phyloP scores from a whole-genome alignment of 1,140 invertebrate genomes.

The Aradophagus sp. region DNA sequence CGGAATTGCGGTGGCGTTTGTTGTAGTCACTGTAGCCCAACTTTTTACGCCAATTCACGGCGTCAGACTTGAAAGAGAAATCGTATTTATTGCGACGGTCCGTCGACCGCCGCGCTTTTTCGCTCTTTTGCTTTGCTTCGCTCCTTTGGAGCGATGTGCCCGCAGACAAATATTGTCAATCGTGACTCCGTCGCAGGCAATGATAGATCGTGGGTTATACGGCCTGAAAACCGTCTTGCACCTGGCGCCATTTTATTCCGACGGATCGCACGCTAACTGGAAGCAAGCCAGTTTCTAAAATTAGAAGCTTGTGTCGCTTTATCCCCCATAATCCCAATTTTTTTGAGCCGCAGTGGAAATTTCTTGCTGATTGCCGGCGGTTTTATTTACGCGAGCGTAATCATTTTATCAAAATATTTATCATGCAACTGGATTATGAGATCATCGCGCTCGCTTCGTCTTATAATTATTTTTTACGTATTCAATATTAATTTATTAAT shows the following conservation, averaged over 20 bases:
- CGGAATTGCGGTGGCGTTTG: conserved; percentile 1
- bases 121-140: conserved; percentile 2
- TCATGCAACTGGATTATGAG: no score
- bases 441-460: no score
- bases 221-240: conserved; percentile 30
- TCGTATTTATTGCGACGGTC: conserved; percentile 13
- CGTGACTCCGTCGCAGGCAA: no score
- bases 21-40: conserved; percentile 5
- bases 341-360: conserved; percentile 21
- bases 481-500: no score
- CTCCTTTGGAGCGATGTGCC: no score
- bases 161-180: no score
- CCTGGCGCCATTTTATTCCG: conserved; percentile 53
- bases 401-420: conserved; percentile 35
- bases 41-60: conserved; percentile 10
- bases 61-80: conserved; percentile 7
- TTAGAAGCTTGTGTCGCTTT: conserved; percentile 31
- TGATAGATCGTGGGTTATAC: not conserved
- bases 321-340: conserved; percentile 52
- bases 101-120: no score
- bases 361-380: conserved; percentile 25
- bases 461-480: no score
- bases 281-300: conserved; percentile 45
- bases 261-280: conserved; percentile 30
- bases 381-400: conserved; percentile 43